Percentiles rank a stretch among this genome's conserved stretches.
Evolutionary conservation across 2,113 vertebrate species (phyloP).

Genomic region (Cottus gobio): DNA sequence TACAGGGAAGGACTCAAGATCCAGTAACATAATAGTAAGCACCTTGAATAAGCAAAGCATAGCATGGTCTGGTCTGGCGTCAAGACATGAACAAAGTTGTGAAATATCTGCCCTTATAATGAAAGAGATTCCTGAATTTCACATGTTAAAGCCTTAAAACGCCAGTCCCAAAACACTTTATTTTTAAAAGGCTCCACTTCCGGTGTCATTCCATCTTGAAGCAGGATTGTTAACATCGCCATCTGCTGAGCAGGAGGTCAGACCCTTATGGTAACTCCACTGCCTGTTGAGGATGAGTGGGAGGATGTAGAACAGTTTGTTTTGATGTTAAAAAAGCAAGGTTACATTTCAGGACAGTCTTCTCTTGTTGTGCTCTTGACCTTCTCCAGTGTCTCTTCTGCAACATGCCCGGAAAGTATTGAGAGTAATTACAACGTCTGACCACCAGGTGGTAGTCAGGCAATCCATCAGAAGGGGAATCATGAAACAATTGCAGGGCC

Average conservation of each 20-base stretch:
- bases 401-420: not conserved
- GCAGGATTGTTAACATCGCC: not conserved
- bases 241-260: constrained; percentile 29
- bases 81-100: not conserved
- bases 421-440: not conserved
- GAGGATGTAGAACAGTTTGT: not conserved
- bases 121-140: not conserved
- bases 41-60: not conserved
- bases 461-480: not conserved
- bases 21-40: not conserved
- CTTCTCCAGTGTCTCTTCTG: not conserved
- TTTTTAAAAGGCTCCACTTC: constrained; percentile 13
- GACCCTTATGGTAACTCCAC: not conserved
- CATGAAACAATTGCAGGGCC: not conserved
- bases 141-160: not conserved
- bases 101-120: not conserved
- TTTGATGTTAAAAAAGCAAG: not conserved
- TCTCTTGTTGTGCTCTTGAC: not conserved
- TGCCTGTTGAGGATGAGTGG: not conserved
- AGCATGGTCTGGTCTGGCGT: not conserved
- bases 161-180: not conserved
- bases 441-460: constrained; percentile 54
- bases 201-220: not conserved
- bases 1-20: not conserved
- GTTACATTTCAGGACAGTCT: not conserved